Conservation (phyloP, 2,113 vertebrate species). For the Chiloscyllium plagiosum region DNA sequence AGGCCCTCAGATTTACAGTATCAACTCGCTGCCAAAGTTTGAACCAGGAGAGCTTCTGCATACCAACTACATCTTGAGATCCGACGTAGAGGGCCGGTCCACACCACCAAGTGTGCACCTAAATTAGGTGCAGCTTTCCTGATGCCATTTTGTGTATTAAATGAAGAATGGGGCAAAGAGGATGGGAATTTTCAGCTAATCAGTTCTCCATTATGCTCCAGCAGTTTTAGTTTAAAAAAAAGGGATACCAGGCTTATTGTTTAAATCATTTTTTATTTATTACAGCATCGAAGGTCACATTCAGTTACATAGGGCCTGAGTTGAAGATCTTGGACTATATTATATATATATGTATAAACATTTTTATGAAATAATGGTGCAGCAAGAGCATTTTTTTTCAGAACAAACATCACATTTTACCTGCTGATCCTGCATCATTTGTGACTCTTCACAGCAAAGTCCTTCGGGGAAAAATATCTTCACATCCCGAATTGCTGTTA, state of each 20-base stretch:
- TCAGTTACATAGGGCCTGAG: not conserved
- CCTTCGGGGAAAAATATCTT: constrained; percentile 60
- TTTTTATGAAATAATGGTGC: not conserved
- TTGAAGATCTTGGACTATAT: not conserved
- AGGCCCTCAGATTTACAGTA: not conserved
- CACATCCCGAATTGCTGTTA: constrained; percentile 51
- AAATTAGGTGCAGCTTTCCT: not conserved
- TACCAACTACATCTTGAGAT: not conserved
- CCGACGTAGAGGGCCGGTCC: not conserved
- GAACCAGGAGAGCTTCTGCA: not conserved
- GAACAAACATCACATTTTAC: constrained; percentile 43
- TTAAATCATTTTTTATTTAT: not conserved
- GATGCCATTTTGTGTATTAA: not conserved
- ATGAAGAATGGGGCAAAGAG: not conserved
- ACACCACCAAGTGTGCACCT: not conserved
- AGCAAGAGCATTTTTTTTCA: not conserved
- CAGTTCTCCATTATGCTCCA: not conserved
- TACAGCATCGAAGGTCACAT: not conserved
- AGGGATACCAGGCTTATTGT: not conserved
- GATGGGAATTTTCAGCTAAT: not conserved
- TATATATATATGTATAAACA: not conserved
- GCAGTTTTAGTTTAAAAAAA: not conserved
- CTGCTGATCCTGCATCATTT: constrained; percentile 50
- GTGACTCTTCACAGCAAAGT: constrained; percentile 49
- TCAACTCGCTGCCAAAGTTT: not conserved